Evolutionary conservation across 2,888 invertebrate species (phyloP).

Genomic region (Lasioglossum malachurum): DNA sequence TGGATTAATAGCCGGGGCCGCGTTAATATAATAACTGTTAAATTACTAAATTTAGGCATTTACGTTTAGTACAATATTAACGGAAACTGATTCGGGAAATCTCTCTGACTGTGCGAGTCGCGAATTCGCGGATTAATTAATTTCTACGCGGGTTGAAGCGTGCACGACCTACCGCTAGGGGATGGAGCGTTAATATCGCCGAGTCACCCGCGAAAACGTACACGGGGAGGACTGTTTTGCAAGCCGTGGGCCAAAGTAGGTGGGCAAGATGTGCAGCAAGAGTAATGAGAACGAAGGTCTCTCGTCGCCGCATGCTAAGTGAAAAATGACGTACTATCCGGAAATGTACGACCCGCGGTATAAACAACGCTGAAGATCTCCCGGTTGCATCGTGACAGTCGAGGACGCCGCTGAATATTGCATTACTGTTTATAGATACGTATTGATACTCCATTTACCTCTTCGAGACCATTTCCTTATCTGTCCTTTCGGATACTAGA

Average conservation of each 20-base stretch:
- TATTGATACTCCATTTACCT: constrained; percentile 24
- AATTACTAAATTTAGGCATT: not conserved
- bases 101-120: not conserved
- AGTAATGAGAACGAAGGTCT: constrained; percentile 29
- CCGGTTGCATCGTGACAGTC: not conserved
- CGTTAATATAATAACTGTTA: not conserved
- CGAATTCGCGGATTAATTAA: not conserved
- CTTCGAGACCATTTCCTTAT: constrained; percentile 10
- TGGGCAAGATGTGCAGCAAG: constrained; percentile 16
- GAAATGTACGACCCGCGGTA: constrained; percentile 24
- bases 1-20: not conserved
- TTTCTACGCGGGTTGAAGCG: not conserved
- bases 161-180: not conserved
- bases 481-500: not conserved
- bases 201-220: not conserved
- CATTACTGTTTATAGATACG: constrained; percentile 28
- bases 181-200: constrained; percentile 8
- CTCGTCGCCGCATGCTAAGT: constrained; percentile 32
- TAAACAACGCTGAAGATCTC: constrained; percentile 39
- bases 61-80: not conserved
- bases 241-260: constrained; percentile 1
- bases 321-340: constrained; percentile 41
- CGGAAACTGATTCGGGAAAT: not conserved
- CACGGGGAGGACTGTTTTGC: not conserved
- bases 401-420: constrained; percentile 33